Evolutionary conservation across 2,113 vertebrate genomes (phyloP), one percentile per base, ranked within the genome.

Genomic region (Collichthys lucidus): DNA sequence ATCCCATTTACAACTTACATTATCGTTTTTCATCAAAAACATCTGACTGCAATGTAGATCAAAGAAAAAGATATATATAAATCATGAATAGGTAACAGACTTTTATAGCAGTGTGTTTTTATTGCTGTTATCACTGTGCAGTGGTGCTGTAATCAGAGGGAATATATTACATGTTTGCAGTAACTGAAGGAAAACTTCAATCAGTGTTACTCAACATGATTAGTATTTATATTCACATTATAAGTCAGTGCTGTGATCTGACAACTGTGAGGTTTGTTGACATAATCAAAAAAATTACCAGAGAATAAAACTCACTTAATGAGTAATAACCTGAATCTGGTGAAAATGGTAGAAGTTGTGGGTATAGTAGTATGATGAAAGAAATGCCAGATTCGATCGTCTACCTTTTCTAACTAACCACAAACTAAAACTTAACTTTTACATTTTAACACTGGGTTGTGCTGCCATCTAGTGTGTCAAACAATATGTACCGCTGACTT

Each of bases 401-500:
- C 15, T 4, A 16, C 24, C 10, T 29, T 11, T 11, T 67, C 40
- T 31, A 22, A 49, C 16, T 26, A 52, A 9, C 31, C 12, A 12
- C 4, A 11, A 46, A 46, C 4, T n/a, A 20, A 65, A 44, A 62
- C 4, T 15, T 2, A 17, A 11, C 2, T n/a, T 17, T 57, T 42
- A 52, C 2, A 55, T 42, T 47, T 69, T 1, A 74, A 69, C 31
- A 53, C 46, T 24, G 8, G 19, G 14, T 46, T 67, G 4, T 84
- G 86, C 79, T 86, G 89, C 71, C 94, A 90, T 40, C 90, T 83
- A 74, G 81, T 84, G 94, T 49, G n/a, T 22, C 46, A 60, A 73
- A 4, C 3, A 10, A 3, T 20, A 31, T 22, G 1, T 42, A 70
- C 24, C 68, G 22, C 5, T 61, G 22, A 56, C 20, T 5, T 40